Conservation (phyloP, 2,113 vertebrate species). For the Peromyscus polionotus region DNA sequence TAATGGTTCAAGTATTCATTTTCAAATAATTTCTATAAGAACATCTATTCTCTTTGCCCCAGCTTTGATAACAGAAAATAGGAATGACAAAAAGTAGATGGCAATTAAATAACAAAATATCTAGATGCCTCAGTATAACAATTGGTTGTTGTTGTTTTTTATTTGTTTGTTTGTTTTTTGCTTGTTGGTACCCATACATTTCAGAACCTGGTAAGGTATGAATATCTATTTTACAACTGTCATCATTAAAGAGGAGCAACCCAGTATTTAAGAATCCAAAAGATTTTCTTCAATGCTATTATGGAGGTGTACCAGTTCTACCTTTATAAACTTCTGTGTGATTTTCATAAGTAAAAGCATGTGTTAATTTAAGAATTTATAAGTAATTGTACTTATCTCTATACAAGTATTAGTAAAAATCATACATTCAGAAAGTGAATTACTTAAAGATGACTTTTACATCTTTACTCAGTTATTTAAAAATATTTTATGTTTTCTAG, state of each 20-base stretch:
- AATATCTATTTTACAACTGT: not conserved
- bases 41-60: not conserved
- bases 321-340: not conserved
- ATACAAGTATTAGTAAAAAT: not conserved
- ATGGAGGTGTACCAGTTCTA: not conserved
- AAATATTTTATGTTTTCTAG: not conserved
- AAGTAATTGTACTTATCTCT: not conserved
- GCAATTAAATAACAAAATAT: not conserved
- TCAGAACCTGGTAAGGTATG: not conserved
- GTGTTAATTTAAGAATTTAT: not conserved
- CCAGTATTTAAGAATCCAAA: not conserved
- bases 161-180: not conserved
- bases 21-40: not conserved
- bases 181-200: not conserved
- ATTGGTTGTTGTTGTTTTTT: not conserved
- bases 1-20: not conserved
- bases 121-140: not conserved
- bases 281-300: not conserved
- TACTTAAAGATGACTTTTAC: not conserved
- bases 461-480: not conserved
- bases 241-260: not conserved
- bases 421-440: not conserved
- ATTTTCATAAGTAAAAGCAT: not conserved
- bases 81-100: not conserved
- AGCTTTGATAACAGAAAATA: not conserved